These are phyloP conservation scores for Stramonita haemastoma DNA, from an alignment of 2,888 invertebrate species.

Conservation along the genomic window DNA sequence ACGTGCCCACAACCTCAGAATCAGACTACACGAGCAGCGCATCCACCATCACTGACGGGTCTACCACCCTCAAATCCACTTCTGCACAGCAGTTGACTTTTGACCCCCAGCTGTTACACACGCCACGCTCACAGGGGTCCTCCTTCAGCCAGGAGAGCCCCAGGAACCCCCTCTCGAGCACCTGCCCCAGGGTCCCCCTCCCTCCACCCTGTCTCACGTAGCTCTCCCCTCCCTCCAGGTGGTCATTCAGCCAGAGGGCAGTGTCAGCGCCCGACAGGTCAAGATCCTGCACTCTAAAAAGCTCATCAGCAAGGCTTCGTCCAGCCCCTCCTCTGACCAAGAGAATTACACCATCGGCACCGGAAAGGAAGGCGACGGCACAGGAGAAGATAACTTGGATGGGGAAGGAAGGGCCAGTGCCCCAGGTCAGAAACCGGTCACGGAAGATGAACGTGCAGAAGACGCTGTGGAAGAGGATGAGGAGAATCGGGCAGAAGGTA, in stretches of 20 bases:
- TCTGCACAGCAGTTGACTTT: not conserved
- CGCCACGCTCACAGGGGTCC: slow-evolving; percentile 14
- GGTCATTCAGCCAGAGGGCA: slow-evolving; percentile 12
- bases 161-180: not conserved
- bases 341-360: not conserved
- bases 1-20: not conserved
- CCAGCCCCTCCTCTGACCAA: not conserved
- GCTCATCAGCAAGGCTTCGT: not conserved
- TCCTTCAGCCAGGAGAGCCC: not conserved
- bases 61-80: not conserved
- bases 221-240: slow-evolving; percentile 23
- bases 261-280: slow-evolving; percentile 24
- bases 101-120: slow-evolving; percentile 10
- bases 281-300: not conserved
- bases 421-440: not conserved
- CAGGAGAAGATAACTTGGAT: slow-evolving; percentile 29
- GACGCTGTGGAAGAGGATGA: slow-evolving; percentile 27
- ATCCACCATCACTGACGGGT: slow-evolving; percentile 15
- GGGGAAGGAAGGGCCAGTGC: slow-evolving; percentile 12
- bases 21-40: slow-evolving; percentile 18
- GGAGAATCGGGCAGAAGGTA: slow-evolving; percentile 38
- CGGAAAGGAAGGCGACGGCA: not conserved
- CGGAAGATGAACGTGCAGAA: slow-evolving; percentile 27
- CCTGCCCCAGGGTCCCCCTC: not conserved
- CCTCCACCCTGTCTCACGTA: slow-evolving; percentile 3